phyloP scores from a whole-genome alignment of 2,113 vertebrate species.

The Pomatorhinus ruficollis region DNA sequence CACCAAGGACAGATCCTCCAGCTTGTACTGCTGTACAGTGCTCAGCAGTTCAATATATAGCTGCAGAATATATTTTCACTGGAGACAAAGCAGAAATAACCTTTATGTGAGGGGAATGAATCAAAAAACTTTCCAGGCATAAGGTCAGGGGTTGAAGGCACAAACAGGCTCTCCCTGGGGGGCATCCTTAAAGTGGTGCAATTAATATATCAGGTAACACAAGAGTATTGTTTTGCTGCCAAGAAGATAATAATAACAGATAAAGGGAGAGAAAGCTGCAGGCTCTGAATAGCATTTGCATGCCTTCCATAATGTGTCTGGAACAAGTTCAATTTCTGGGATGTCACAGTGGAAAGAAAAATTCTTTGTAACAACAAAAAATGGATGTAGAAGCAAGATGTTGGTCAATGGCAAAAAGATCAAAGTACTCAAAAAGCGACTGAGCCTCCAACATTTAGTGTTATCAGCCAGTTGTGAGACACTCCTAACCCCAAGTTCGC shows the following conservation, averaged over 20 bases:
- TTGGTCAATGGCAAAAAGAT: background rate
- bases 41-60: background rate
- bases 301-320: background rate
- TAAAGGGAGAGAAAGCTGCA: conserved; percentile 23
- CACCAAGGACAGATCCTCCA: background rate
- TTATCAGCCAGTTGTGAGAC: background rate
- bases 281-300: conserved; percentile 12
- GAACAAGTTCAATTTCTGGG: background rate
- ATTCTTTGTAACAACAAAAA: background rate
- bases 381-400: background rate
- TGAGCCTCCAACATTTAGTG: background rate
- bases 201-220: conserved; percentile 39
- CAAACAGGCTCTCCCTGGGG: conserved; percentile 1
- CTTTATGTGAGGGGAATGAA: background rate
- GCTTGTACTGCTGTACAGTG: background rate
- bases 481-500: background rate
- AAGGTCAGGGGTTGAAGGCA: conserved; percentile 26
- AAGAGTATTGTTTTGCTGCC: conserved; percentile 44
- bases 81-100: background rate
- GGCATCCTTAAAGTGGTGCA: background rate
- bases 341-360: background rate
- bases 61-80: background rate
- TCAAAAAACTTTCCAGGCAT: background rate
- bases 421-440: background rate
- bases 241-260: conserved; percentile 48